Evolutionary conservation across 2,888 invertebrate species (phyloP).

Genomic region (Euproctis similis): DNA sequence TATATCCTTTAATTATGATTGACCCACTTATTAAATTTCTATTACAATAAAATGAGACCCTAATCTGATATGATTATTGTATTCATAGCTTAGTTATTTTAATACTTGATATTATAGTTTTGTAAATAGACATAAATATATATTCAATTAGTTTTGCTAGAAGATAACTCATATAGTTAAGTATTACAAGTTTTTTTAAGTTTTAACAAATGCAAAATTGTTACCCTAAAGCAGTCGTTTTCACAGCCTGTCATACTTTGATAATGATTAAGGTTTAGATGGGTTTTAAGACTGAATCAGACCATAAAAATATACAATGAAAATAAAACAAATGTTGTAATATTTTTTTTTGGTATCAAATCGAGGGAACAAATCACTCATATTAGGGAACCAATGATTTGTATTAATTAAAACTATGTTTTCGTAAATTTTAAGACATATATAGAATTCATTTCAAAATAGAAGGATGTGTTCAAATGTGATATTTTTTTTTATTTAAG

Average conservation of each 20-base stretch:
- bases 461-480: constrained; percentile 74
- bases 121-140: constrained; percentile 18
- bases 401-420: constrained; percentile 8
- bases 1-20: too few species aligned
- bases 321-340: too few species aligned
- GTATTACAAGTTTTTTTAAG: too few species aligned
- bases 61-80: constrained; percentile 7
- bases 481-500: constrained; percentile 72
- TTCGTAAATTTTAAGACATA: constrained; percentile 3
- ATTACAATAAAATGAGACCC: too few species aligned
- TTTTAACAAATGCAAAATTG: too few species aligned
- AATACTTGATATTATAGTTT: constrained; percentile 10
- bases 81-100: constrained; percentile 13
- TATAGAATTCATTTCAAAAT: constrained; percentile 34
- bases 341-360: not conserved
- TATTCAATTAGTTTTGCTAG: constrained; percentile 26
- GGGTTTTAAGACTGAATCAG: too few species aligned
- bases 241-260: too few species aligned
- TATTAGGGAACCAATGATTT: constrained; percentile 37
- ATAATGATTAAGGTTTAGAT: too few species aligned
- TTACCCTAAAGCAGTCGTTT: too few species aligned
- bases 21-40: too few species aligned
- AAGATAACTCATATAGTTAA: constrained; percentile 16
- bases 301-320: too few species aligned
- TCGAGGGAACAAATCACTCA: constrained; percentile 34